Conservation (phyloP, 2,888 invertebrate genomes). For the Zhengitettix transpicula region DNA sequence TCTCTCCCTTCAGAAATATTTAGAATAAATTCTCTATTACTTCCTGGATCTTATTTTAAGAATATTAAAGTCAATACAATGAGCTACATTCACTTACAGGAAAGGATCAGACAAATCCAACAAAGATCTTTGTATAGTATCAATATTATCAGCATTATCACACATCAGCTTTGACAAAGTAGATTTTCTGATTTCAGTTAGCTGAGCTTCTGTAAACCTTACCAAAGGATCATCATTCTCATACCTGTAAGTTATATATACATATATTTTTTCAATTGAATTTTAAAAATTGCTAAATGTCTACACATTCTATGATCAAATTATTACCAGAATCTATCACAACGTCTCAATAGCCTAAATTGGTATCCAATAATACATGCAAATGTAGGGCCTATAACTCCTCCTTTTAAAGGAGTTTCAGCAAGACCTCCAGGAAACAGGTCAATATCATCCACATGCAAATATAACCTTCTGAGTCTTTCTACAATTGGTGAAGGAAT, state of each 20-base stretch:
- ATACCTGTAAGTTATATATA: slow-evolving; percentile 18
- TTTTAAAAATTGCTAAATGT: not conserved
- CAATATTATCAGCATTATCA: slow-evolving; percentile 31
- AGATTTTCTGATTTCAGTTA: slow-evolving; percentile 31
- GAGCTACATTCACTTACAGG: slow-evolving; percentile 21
- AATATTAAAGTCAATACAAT: not conserved
- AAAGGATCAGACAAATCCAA: slow-evolving; percentile 32
- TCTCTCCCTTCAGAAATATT: too few relatives aligned
- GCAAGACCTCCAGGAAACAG: slow-evolving; percentile 38
- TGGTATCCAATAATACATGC: slow-evolving; percentile 39
- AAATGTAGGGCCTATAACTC: slow-evolving; percentile 37
- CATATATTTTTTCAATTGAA: not conserved
- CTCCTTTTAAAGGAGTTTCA: slow-evolving; percentile 35
- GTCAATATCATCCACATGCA: slow-evolving; percentile 37
- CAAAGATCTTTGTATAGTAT: slow-evolving; percentile 29
- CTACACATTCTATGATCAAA: slow-evolving; percentile 7
- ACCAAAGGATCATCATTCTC: slow-evolving; percentile 28
- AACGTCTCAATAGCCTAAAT: slow-evolving; percentile 29
- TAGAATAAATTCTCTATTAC: too few relatives aligned
- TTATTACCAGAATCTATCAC: slow-evolving; percentile 39
- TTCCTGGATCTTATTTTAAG: too few relatives aligned
- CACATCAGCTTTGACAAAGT: slow-evolving; percentile 31
- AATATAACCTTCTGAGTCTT: slow-evolving; percentile 23
- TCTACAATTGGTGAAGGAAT: slow-evolving; percentile 24
- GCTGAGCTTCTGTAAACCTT: slow-evolving; percentile 29